These are phyloP conservation scores for Himalopsyche phryganea DNA, from an alignment of 1,140 invertebrate species.

Conservation along the genomic window DNA sequence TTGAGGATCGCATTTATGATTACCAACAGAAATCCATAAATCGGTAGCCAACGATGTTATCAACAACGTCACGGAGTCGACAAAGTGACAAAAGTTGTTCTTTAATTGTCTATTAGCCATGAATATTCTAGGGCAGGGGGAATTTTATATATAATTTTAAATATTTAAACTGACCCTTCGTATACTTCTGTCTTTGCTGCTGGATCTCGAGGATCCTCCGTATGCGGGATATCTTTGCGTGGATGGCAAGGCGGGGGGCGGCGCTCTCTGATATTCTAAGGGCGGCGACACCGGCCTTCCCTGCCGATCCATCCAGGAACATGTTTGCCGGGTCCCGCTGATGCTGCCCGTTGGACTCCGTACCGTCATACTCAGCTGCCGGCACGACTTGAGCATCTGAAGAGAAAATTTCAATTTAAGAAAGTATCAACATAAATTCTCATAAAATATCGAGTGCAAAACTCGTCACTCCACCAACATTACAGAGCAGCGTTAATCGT, in stretches of 20 bases:
- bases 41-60: too few relatives aligned
- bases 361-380: constrained; percentile 83
- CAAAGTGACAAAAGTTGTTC: too few relatives aligned
- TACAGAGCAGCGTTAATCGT: too few relatives aligned
- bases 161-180: constrained; percentile 54
- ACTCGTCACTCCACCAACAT: too few relatives aligned
- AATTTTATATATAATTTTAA: too few relatives aligned
- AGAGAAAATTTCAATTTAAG: neutral
- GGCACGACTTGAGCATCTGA: constrained; percentile 84
- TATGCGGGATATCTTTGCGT: constrained; percentile 39
- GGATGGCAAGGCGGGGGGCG: constrained; percentile 42
- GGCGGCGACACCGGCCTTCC: constrained; percentile 84
- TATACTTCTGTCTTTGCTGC: constrained; percentile 57
- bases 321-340: constrained; percentile 66
- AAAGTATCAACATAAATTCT: too few relatives aligned
- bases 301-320: constrained; percentile 88
- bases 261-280: constrained; percentile 52
- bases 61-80: too few relatives aligned
- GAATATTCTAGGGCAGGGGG: too few relatives aligned
- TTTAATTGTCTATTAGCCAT: too few relatives aligned
- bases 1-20: too few relatives aligned
- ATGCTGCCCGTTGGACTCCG: constrained; percentile 59
- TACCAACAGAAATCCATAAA: too few relatives aligned
- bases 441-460: too few relatives aligned
- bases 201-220: constrained; percentile 47